Base-by-base conservation (phyloP, 2,888 invertebrate species). In the Sphaerophoria taeniata region DNA sequence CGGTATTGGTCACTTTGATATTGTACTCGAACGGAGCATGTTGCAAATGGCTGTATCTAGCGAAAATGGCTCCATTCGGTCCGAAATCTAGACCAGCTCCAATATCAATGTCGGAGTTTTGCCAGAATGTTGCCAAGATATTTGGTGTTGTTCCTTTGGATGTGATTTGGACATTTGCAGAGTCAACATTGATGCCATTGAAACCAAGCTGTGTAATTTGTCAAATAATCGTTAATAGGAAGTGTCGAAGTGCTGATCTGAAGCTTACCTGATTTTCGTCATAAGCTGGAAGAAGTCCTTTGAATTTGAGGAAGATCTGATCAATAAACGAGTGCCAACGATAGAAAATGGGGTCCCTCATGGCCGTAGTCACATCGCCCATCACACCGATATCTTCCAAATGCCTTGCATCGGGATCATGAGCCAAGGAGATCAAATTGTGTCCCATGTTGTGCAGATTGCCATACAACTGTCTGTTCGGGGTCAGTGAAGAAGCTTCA, bases 331-430 rank as follows among this genome's bases (percentile, higher is more conserved):
- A 94, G 89, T 97, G 97, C 96, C 96, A 97, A 89, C 96, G 95
- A 92, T 96, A 97, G 93, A 97, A 97, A 86, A 96, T 93, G 0
- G 97, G 97, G 91, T 97, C 97, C 51, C 97, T 94, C 96, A 97
- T 96, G 0, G 97, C 96, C 0, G 96, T 96, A 0, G 96, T 95
- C 2, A 96, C 95, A 89, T 97, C 97, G 0, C 96, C 96, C 93
- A 97, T 96, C 0, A 96, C 95, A 34, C 95, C 94, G 88, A 95
- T 95, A 1, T 94, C 93, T 93, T 97, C 97, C 95, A 96, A 89
- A 61, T 91, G 90, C 0, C 92, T 89, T 4, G 94, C 93, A 89
- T 97, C 97, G 0, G 97, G 97, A 91, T 97, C 97, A 90, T 97
- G 97, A 6, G 95, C 93, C 89, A 94, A 95, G 0, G 96, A 94